phyloP scores from a whole-genome alignment of 2,113 vertebrate genomes.

The Microtus richardsoni region DNA sequence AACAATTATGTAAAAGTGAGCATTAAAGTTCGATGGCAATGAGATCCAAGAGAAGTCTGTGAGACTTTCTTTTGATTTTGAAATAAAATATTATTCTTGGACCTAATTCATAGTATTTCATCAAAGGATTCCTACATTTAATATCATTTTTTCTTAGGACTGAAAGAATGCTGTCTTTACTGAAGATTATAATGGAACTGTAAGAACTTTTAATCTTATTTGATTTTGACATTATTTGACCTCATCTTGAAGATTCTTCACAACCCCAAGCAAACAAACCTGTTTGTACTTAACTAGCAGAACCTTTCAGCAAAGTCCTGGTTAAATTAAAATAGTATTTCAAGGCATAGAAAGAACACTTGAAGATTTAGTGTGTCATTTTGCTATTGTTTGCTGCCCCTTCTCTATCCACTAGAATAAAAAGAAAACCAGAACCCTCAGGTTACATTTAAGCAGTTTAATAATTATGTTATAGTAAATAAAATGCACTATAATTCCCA shows the following conservation, averaged over 20 bases:
- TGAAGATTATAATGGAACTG: not conserved
- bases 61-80: slow-evolving; percentile 6
- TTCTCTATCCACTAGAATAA: not conserved
- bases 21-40: too few relatives aligned
- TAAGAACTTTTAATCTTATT: slow-evolving; percentile 36
- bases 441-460: not conserved
- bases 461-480: not conserved
- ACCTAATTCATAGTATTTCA: not conserved
- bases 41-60: not conserved
- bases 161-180: slow-evolving; percentile 18
- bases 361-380: not conserved
- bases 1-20: not conserved
- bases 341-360: not conserved
- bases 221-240: slow-evolving; percentile 40
- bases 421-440: not conserved
- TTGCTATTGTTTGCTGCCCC: not conserved
- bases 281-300: not conserved
- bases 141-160: not conserved
- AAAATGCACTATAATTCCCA: not conserved
- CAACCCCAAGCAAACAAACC: not conserved
- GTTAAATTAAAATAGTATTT: not conserved
- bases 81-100: not conserved
- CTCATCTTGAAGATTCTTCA: slow-evolving; percentile 19
- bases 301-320: slow-evolving; percentile 3
- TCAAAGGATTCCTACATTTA: not conserved